These are phyloP conservation scores for Corydoras maculifer DNA, from an alignment of 2,113 vertebrate genomes.

Conservation along the genomic window DNA sequence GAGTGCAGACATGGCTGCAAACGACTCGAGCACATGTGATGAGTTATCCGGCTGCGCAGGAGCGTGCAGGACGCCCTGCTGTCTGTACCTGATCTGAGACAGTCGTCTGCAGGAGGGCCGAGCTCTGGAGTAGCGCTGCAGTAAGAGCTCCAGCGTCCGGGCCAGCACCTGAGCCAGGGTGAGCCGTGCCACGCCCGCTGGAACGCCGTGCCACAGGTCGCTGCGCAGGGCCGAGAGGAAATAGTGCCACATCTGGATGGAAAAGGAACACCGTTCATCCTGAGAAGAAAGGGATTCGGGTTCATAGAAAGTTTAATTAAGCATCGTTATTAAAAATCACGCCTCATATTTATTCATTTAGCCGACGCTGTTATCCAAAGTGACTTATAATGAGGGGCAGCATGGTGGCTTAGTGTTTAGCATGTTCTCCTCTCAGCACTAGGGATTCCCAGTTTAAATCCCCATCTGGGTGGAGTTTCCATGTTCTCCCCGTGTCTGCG, in stretches of 20 bases:
- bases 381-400: no score
- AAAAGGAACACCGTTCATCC: slow-evolving; percentile 96
- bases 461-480: no score
- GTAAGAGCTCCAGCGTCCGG: slow-evolving; percentile 74
- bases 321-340: neutral
- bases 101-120: slow-evolving; percentile 81
- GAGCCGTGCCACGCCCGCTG: slow-evolving; percentile 71
- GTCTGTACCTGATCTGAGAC: slow-evolving; percentile 82
- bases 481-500: no score
- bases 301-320: neutral
- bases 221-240: slow-evolving; percentile 83
- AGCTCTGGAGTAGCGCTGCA: slow-evolving; percentile 78
- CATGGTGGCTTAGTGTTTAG: no score
- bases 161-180: slow-evolving; percentile 79
- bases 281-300: slow-evolving; percentile 37
- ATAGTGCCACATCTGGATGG: slow-evolving; percentile 97
- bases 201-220: slow-evolving; percentile 81
- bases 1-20: slow-evolving; percentile 3
- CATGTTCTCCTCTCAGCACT: no score
- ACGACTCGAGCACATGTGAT: slow-evolving; percentile 5
- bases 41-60: slow-evolving; percentile 13
- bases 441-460: no score
- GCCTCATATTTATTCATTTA: no score
- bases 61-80: neutral
- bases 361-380: no score